Evolutionary conservation across 1,140 invertebrate species (phyloP).

Genomic region (Drosophila athabasca): DNA sequence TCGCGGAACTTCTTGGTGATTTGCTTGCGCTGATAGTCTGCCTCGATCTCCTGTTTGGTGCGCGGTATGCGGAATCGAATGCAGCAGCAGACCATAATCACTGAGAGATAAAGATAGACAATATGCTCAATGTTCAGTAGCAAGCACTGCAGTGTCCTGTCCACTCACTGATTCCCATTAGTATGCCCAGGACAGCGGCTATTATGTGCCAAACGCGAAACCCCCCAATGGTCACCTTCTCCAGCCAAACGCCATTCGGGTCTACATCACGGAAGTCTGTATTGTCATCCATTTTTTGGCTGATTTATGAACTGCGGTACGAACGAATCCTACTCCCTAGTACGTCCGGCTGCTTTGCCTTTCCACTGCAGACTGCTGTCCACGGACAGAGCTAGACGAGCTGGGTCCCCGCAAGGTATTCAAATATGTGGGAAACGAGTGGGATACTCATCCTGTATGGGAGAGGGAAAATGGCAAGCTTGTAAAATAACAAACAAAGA

Average conservation of each 20-base stretch:
- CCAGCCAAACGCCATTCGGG: slow-evolving; percentile 85
- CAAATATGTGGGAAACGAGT: slow-evolving; percentile 27
- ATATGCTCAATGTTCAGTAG: no score
- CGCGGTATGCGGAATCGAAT: slow-evolving; percentile 93
- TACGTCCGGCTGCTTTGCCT: slow-evolving; percentile 55
- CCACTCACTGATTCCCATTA: slow-evolving; percentile 64
- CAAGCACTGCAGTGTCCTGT: not conserved
- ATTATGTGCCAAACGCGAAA: slow-evolving; percentile 88
- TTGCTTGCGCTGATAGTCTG: slow-evolving; percentile 92
- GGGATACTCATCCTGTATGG: slow-evolving; percentile 30
- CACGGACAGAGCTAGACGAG: slow-evolving; percentile 13
- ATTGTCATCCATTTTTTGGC: slow-evolving; percentile 61
- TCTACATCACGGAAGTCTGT: slow-evolving; percentile 68
- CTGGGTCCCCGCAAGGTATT: slow-evolving; percentile 29
- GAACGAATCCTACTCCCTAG: slow-evolving; percentile 27
- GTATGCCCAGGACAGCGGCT: slow-evolving; percentile 86
- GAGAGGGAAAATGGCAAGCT: slow-evolving; percentile 35
- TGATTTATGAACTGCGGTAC: slow-evolving; percentile 23
- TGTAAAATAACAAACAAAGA: slow-evolving; percentile 56
- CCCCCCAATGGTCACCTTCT: slow-evolving; percentile 84
- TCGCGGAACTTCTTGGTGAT: slow-evolving; percentile 92
- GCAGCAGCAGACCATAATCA: slow-evolving; percentile 93
- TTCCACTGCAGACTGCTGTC: slow-evolving; percentile 54
- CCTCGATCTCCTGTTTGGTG: slow-evolving; percentile 96
- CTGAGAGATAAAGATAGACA: slow-evolving; percentile 68